Base-by-base conservation (phyloP, 64 coral and sea anemone genomes). In the Porites lutea region DNA sequence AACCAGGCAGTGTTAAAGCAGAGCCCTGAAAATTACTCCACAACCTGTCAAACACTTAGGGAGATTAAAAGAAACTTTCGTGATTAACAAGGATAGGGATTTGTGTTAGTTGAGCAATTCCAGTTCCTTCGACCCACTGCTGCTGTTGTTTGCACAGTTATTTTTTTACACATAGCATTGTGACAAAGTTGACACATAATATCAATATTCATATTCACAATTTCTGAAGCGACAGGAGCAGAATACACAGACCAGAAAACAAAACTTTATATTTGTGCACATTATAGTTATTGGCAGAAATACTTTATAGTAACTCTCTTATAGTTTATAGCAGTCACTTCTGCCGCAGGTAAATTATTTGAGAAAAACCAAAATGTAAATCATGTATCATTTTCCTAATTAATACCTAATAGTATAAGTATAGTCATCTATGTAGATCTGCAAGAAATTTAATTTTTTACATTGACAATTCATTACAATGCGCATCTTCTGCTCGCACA, bases 371-470 rank as follows among this genome's bases (percentile, higher is more conserved):
- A 67, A 84, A 65, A 84, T 63, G 69, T 84, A 68, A 84, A 84
- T 84, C 81, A 84, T 47, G 47, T 19, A 2, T 51, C 63, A 67
- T 21, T 49, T 68, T 18, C 18, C 52, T 65, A 66, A 37, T 37
- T 37, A 37, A 37, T 37, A 37, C 27, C 61, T 64, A 52, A 82
- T 84, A 45, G 47, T 51, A 76, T 50, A 50, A 52, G 73, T 84
- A 69, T 84, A 51, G 59, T 52, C 27, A 37, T 37, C 63, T 84
- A 69, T 13, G 23, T 62, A 46, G 55, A 46, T 84, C 61, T 22
- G 81, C 62, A 84, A 69, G 62, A 84, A 67, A 51, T 76, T 65
- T 84, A 12, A 37, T 64, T 50, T 48, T 91, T 91, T 91, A 91
- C 54, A 84, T 75, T 75, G 79, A 65, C 37, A 70, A 74, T 88